These are phyloP conservation scores for Leptothorax acervorum DNA, from an alignment of 2,888 invertebrate species.

Conservation along the genomic window DNA sequence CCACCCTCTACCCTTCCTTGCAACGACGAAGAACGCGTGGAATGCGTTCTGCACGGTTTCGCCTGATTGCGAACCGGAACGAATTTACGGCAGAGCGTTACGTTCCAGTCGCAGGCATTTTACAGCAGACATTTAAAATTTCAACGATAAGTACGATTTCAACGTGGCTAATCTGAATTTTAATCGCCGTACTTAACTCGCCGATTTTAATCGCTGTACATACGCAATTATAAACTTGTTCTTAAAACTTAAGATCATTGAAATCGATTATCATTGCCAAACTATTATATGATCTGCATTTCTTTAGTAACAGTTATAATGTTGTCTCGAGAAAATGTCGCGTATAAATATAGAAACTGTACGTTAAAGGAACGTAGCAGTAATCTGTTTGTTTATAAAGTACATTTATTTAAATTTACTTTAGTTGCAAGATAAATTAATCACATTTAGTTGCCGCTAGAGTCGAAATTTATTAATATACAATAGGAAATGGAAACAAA, in stretches of 20 bases:
- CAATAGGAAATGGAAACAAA: neutral
- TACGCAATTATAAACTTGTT: neutral
- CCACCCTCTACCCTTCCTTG: conserved; percentile 47
- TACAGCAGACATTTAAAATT: conserved; percentile 35
- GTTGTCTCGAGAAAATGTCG: neutral
- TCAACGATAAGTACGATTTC: conserved; percentile 26
- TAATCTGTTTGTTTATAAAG: neutral
- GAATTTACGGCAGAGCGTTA: conserved; percentile 50
- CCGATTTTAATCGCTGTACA: neutral
- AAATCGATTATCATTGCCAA: neutral
- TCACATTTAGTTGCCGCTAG: neutral
- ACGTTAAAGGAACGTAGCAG: neutral
- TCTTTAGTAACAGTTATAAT: neutral
- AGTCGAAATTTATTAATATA: neutral
- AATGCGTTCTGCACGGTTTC: conserved; percentile 63
- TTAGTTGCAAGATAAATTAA: conserved; percentile 13
- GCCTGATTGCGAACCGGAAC: conserved; percentile 61
- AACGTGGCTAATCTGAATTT: conserved; percentile 7
- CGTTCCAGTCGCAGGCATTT: conserved; percentile 32
- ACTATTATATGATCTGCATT: neutral
- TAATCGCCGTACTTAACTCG: neutral
- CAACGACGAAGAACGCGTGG: conserved; percentile 58
- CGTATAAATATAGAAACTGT: neutral
- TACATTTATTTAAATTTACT: neutral
- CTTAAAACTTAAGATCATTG: neutral